phyloP scores from a whole-genome alignment of 30 jellyfish, hydroid and myxozoan genomes.

The Cassiopea xamachana region DNA sequence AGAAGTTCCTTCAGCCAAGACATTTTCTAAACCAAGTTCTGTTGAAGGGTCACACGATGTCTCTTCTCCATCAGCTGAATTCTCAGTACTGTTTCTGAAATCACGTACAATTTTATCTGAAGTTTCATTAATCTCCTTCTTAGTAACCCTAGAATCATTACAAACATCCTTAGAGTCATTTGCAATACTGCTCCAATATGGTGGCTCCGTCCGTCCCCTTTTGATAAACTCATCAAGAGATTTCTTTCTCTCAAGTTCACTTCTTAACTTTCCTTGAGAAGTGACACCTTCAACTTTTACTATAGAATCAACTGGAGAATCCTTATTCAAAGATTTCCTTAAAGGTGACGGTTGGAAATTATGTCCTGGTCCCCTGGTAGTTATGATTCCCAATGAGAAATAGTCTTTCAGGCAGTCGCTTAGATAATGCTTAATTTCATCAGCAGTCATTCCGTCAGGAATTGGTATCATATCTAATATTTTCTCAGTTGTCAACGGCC shows the following conservation, averaged over 20 bases:
- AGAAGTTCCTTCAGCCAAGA: not conserved
- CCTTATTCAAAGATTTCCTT: not conserved
- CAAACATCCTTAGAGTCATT: not conserved
- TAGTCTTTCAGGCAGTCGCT: constrained; percentile 52
- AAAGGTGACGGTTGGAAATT: constrained; percentile 5
- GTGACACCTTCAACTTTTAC: not conserved
- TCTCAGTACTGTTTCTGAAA: not conserved
- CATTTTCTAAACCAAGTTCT: not conserved
- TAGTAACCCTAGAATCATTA: not conserved
- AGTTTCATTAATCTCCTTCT: not conserved
- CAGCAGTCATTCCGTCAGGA: constrained; percentile 33
- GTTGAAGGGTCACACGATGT: too few relatives aligned
- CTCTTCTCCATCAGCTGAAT: not conserved
- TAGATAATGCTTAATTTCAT: constrained; percentile 45
- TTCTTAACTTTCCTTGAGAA: not conserved
- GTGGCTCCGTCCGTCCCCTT: constrained; percentile 35
- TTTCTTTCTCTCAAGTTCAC: constrained; percentile 1
- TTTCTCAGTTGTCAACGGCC: constrained; percentile 61
- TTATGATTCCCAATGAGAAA: constrained; percentile 56
- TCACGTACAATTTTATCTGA: not conserved
- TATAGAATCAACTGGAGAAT: not conserved
- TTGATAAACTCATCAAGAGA: constrained; percentile 39
- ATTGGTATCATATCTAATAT: constrained; percentile 46
- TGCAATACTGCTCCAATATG: constrained; percentile 39
- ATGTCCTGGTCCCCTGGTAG: constrained; percentile 8